Evolutionary conservation across 2,797 vertebrate genomes (phyloP).

Genomic region (Danio aesculapii): DNA sequence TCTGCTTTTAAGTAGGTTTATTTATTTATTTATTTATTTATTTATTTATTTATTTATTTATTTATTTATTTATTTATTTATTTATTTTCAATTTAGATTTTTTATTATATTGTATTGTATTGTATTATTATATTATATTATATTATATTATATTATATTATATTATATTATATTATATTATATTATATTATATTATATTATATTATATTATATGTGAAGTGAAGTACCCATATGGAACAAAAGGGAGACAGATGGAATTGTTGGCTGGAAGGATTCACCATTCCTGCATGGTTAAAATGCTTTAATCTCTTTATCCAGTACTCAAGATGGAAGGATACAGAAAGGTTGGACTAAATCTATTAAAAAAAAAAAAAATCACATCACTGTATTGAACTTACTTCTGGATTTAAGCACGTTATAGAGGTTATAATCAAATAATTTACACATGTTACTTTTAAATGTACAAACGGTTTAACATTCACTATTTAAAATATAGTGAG

Average conservation of each 20-base stretch:
- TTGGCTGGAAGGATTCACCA: conserved; percentile 61
- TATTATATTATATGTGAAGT: neutral
- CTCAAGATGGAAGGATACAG: conserved; percentile 54
- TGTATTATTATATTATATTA: neutral
- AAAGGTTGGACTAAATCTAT: conserved; percentile 66
- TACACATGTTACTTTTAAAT: too few relatives aligned
- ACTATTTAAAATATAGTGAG: too few relatives aligned
- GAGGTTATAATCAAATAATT: too few relatives aligned
- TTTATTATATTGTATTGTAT: neutral
- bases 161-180: conserved; percentile 5
- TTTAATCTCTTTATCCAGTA: conserved; percentile 80
- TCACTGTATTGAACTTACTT: neutral
- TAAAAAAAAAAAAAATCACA: too few relatives aligned
- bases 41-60: neutral
- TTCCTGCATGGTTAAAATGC: conserved; percentile 73
- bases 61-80: too few relatives aligned
- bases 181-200: neutral
- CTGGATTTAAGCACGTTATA: too few relatives aligned
- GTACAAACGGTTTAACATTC: too few relatives aligned
- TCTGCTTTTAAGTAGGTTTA: neutral
- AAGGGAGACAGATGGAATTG: conserved; percentile 68
- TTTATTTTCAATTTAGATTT: too few relatives aligned
- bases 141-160: neutral
- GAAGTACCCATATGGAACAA: neutral
- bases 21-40: neutral